Base-by-base conservation (phyloP, 2,113 vertebrate species). In the Fregetta grallaria region DNA sequence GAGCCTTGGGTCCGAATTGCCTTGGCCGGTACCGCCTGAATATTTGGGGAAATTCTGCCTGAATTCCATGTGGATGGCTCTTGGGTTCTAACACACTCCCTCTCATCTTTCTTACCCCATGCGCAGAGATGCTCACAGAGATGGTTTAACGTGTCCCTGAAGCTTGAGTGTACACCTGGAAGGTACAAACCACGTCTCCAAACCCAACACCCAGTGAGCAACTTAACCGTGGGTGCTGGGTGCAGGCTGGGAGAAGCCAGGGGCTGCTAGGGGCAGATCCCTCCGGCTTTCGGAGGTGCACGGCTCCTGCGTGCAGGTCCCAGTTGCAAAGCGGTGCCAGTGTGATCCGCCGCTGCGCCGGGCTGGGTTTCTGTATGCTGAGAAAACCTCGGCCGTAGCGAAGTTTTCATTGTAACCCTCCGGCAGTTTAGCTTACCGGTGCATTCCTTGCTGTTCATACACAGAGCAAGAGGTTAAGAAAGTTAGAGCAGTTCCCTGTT, bases 1-100 rank as follows among this genome's bases (percentile, higher is more conserved):
- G 86, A 85, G 47, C 38, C 42, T 63, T 61, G 42, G 65, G 11
- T 50, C 63, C 4, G 12, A 47, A 16, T 32, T 49, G 22, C 23
- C 73, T 72, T 66, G 50, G 59, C 55, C 5, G 2, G 14, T 17
- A 44, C 29, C 7, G 3, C 81, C 62, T 34, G 68, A 85, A 36
- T 50, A 49, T 79, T 49, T 77, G n/a, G 56, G 93, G 22, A 61
- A 7, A n/a, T 49, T 59, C 36, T 94, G 70, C 86, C 58, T 29
- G 79, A 88, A 92, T 98, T 98, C 97, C 97, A 96, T 94, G 92
- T 7, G 58, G 66, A 74, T 94, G 34, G 81, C 84, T 56, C 63
- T 34, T 7, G 4, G 67, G 30, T 49, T 88, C 80, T 96, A 94
- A 95, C 78, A 7, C 0, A 0, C 66, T 93, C 40, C 73, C 67